Evolutionary conservation across 2,888 invertebrate species (phyloP).

Genomic region (Caradrina clavipalpis): DNA sequence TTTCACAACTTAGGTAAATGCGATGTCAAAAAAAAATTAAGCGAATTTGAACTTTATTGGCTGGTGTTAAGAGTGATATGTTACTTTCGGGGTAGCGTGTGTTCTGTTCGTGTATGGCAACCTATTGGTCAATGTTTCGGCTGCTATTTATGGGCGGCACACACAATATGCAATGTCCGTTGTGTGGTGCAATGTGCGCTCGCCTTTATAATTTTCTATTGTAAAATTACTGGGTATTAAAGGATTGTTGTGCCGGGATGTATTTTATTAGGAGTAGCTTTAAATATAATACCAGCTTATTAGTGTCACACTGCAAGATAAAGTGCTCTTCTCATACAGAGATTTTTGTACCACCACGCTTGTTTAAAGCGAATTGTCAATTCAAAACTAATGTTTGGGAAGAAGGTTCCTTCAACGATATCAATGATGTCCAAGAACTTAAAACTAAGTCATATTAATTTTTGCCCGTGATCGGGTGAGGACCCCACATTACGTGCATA

Average conservation of each 20-base stretch:
- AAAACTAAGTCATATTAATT: too few species aligned
- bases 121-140: constrained; percentile 65
- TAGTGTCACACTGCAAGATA: too few species aligned
- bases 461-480: too few species aligned
- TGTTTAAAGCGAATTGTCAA: too few species aligned
- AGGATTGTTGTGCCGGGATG: background rate
- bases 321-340: too few species aligned
- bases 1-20: background rate
- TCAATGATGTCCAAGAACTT: too few species aligned
- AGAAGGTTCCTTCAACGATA: too few species aligned
- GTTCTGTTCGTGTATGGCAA: constrained; percentile 46
- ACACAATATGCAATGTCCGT: constrained; percentile 70
- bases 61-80: constrained; percentile 8
- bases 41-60: constrained; percentile 21
- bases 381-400: too few species aligned
- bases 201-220: constrained; percentile 66
- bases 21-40: background rate
- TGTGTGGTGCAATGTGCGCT: constrained; percentile 67
- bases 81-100: constrained; percentile 4
- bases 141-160: constrained; percentile 63
- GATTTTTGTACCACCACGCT: too few species aligned
- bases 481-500: too few species aligned
- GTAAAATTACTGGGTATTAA: constrained; percentile 14
- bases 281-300: too few species aligned
- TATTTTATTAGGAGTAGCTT: background rate